Evolutionary conservation across 2,888 invertebrate genomes (phyloP).

Genomic region (Synergus laeviventris): DNA sequence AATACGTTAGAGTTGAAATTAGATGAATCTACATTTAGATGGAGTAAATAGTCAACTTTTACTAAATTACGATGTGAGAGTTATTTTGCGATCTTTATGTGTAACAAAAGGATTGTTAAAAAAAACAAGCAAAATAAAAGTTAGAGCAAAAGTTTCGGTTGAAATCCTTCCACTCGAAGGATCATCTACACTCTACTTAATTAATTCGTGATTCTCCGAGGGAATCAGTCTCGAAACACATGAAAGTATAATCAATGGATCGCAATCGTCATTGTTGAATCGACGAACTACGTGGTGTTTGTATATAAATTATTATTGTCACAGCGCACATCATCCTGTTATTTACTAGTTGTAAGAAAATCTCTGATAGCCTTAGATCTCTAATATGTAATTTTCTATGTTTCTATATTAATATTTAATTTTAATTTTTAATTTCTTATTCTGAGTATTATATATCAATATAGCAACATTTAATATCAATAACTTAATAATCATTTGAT

Average conservation of each 20-base stretch:
- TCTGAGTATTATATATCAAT: background rate
- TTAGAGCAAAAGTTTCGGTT: constrained; percentile 12
- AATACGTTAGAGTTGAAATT: background rate
- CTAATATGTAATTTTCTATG: constrained; percentile 17
- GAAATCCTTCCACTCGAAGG: background rate
- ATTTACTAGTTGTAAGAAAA: constrained; percentile 33
- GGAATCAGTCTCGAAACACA: constrained; percentile 59
- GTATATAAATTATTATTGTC: constrained; percentile 28
- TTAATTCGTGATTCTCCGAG: constrained; percentile 35
- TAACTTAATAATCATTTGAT: too few relatives aligned
- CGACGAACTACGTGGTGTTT: constrained; percentile 33
- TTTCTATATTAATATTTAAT: background rate
- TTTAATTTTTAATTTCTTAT: background rate
- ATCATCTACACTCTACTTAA: constrained; percentile 29
- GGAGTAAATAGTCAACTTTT: background rate
- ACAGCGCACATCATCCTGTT: constrained; percentile 29
- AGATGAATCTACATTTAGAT: background rate
- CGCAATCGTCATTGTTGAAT: constrained; percentile 40
- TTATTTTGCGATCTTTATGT: background rate
- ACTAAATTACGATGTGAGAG: background rate
- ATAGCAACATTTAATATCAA: too few relatives aligned
- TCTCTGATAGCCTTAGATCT: background rate
- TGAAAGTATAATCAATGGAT: constrained; percentile 60
- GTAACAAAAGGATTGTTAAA: background rate
- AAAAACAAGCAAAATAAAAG: background rate